Base-by-base conservation (phyloP, 2,113 vertebrate species). In the Chloebia gouldiae region DNA sequence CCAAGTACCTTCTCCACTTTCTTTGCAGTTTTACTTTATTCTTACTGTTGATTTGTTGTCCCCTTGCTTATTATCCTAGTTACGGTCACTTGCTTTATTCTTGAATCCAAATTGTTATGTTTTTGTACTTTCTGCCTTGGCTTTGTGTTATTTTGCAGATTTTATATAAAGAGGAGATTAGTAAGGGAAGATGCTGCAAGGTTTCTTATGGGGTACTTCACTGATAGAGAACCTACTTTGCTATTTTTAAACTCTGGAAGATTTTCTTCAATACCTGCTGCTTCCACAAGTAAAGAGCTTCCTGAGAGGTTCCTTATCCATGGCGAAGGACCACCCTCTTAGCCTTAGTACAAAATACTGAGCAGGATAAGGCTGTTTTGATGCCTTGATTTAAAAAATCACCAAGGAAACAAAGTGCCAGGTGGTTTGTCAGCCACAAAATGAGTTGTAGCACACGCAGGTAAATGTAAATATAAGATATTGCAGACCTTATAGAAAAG, bases 61-160 rank as follows among this genome's bases (percentile, higher is more conserved):
- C 4, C 11, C 12, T 56, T 35, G 4, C 53, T 64, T 81, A 7
- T 61, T 86, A n/a, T 31, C 13, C 5, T 66, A 61, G 7, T 21
- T 66, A 16, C 3, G 18, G n/a, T 65, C 1, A 2, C 27, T 53
- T 59, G 17, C 21, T 33, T 59, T 0, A 1, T 57, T 15, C 2
- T 10, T 88, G 37, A 23, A 31, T 76, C 76, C 40, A 63, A 25
- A 51, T 31, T 10, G 6, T 64, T 30, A 13, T 31, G 3, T 17
- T 37, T 75, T 33, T 92, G 5, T 33, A 22, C 24, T 59, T 79
- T 25, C 14, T 2, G 0, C 17, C 15, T 76, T 69, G 63, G 31
- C 14, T 86, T 79, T 3, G 1, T 0, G 0, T 70, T 57, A 23
- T 22, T 27, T 51, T 70, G 9, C 7, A 73, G 33, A 22, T 75